phyloP scores from a whole-genome alignment of 1,140 invertebrate genomes.

The Drosophila kepulauana region DNA sequence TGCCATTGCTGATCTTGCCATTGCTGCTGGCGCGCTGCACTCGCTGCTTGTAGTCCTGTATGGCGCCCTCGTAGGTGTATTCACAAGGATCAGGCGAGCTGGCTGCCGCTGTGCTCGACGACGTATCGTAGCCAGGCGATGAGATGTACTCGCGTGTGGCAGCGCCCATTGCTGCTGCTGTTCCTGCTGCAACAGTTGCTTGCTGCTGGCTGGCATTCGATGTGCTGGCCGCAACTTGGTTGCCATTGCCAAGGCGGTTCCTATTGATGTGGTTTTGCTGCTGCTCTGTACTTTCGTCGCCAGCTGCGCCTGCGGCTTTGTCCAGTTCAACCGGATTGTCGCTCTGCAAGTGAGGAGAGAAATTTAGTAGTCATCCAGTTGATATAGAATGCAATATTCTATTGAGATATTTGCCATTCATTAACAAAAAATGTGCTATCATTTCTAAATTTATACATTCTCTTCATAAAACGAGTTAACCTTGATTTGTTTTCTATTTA shows the following conservation, averaged over 20 bases:
- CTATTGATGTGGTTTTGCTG: slow-evolving; percentile 74
- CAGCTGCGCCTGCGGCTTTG: slow-evolving; percentile 63
- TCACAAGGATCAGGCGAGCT: slow-evolving; percentile 86
- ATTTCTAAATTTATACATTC: no score
- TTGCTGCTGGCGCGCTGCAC: slow-evolving; percentile 87
- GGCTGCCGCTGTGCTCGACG: slow-evolving; percentile 76
- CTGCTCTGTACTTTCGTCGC: slow-evolving; percentile 43
- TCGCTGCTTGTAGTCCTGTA: slow-evolving; percentile 92
- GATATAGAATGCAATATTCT: neutral
- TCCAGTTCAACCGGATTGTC: slow-evolving; percentile 75
- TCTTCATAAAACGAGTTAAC: no score
- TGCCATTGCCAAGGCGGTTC: slow-evolving; percentile 53
- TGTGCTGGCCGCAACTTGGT: slow-evolving; percentile 39
- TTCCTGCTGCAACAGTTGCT: slow-evolving; percentile 13
- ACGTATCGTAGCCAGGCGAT: slow-evolving; percentile 83
- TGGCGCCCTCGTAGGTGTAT: slow-evolving; percentile 94
- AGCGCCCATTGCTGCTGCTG: slow-evolving; percentile 1
- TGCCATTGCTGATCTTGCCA: slow-evolving; percentile 53
- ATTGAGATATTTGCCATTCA: neutral
- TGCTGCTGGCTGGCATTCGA: slow-evolving; percentile 43
- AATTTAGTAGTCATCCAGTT: neutral
- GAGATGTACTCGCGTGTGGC: slow-evolving; percentile 74
- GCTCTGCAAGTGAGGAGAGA: slow-evolving; percentile 53
- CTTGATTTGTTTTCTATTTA: no score
- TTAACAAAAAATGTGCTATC: no score